Evolutionary conservation across 2,113 vertebrate genomes (phyloP).

Genomic region (Callaeas wilsoni): DNA sequence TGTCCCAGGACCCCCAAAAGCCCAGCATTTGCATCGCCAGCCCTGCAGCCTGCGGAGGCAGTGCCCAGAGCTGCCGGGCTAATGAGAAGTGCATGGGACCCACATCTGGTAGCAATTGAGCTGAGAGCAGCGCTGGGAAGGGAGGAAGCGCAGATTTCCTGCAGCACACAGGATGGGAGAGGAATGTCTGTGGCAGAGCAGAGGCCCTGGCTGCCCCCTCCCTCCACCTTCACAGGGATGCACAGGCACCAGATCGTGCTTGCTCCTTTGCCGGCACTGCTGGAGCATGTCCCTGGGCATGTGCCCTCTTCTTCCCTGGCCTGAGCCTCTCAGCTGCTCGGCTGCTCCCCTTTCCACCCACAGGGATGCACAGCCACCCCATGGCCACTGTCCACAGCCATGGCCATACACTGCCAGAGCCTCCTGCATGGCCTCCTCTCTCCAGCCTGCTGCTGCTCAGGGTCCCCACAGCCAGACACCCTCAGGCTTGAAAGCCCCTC

Average conservation of each 20-base stretch:
- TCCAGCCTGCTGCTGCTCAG: not conserved
- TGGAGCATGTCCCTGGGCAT: not conserved
- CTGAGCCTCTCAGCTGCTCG: fast-evolving
- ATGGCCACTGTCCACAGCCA: fast-evolving
- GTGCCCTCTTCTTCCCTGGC: not conserved
- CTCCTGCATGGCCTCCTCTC: too few species aligned
- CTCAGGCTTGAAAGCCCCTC: fast-evolving
- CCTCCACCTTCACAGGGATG: not conserved
- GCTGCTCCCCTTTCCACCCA: fast-evolving
- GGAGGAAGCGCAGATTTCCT: constrained; percentile 89
- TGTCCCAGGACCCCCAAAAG: constrained; percentile 57
- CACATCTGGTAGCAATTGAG: constrained; percentile 96
- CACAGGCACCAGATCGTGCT: fast-evolving
- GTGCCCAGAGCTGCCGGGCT: constrained; percentile 67
- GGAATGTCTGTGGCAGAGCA: constrained; percentile 66
- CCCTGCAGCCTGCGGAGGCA: constrained; percentile 70
- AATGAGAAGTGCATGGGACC: constrained; percentile 77
- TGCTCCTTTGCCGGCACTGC: fast-evolving
- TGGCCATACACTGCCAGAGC: fast-evolving
- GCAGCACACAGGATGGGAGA: constrained; percentile 81
- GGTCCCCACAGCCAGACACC: not conserved
- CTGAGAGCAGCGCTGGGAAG: constrained; percentile 77
- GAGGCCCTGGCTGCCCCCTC: not conserved
- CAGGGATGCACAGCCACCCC: not conserved
- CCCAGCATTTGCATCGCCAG: constrained; percentile 39